Percentiles rank a stretch among this genome's conserved stretches.
Evolutionary conservation across 2,888 invertebrate genomes (phyloP).

Genomic region (Girardia tigrina): DNA sequence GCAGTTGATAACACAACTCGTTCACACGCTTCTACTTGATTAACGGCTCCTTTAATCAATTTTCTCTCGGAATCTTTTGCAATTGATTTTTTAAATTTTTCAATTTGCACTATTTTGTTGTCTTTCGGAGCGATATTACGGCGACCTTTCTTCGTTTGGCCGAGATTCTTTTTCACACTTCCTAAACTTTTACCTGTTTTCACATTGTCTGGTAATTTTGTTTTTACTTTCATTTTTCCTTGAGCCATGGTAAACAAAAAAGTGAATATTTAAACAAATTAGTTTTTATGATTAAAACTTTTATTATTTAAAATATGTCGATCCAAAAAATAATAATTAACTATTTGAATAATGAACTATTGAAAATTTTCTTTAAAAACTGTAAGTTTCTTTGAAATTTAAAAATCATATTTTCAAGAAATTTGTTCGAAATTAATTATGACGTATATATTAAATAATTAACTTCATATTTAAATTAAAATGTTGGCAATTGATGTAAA

Average conservation of each 20-base stretch:
- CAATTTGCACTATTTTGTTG: background rate
- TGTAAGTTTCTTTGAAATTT: too few relatives aligned
- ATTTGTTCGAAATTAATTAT: too few relatives aligned
- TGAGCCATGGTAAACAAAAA: background rate
- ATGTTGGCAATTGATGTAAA: too few relatives aligned
- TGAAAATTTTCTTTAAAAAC: too few relatives aligned
- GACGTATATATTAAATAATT: too few relatives aligned
- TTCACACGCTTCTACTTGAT: slow-evolving; percentile 12
- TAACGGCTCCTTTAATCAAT: background rate
- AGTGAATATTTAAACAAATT: too few relatives aligned
- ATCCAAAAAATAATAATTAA: too few relatives aligned
- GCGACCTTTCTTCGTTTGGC: background rate
- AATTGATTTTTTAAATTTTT: background rate
- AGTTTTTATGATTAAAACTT: too few relatives aligned
- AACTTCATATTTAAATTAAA: too few relatives aligned
- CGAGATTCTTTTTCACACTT: background rate
- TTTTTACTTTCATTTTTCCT: slow-evolving; percentile 1
- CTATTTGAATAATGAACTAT: too few relatives aligned
- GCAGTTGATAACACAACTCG: background rate
- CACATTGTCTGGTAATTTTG: background rate
- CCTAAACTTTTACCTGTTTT: background rate
- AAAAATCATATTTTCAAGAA: too few relatives aligned
- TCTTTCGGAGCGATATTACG: background rate
- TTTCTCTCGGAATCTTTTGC: background rate
- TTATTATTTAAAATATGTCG: too few relatives aligned